Conservation (phyloP, 2,797 vertebrate species). For the Falco naumanni region DNA sequence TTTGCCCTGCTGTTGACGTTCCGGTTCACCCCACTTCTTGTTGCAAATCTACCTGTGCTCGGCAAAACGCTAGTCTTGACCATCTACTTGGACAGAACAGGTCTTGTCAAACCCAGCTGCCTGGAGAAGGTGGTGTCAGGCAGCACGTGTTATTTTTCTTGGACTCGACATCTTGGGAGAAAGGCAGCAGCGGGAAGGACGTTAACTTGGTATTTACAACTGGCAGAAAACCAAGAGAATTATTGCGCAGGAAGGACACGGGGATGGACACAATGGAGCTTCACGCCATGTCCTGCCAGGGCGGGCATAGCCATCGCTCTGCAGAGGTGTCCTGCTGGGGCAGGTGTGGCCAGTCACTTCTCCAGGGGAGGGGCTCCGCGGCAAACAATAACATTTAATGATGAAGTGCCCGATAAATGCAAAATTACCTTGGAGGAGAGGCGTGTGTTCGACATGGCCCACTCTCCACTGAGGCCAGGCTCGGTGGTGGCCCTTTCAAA, state of each 20-base stretch:
- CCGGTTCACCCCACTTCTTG: neutral
- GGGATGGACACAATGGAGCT: neutral
- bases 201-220: neutral
- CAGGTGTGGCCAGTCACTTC: neutral
- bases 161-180: neutral
- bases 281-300: accelerated
- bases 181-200: neutral
- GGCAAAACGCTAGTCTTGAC: neutral
- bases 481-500: slow-evolving; percentile 14
- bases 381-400: neutral
- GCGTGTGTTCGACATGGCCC: neutral
- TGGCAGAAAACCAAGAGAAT: neutral
- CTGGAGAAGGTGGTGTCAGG: accelerated
- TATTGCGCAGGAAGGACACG: neutral
- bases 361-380: neutral
- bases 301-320: accelerated
- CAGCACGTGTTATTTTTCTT: neutral
- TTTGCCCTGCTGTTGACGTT: neutral
- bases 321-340: neutral
- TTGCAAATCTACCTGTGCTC: neutral
- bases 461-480: neutral
- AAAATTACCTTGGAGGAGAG: slow-evolving; percentile 26
- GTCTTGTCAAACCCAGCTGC: neutral
- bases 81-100: accelerated
- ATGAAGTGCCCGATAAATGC: neutral